Evolutionary conservation across 2,888 invertebrate genomes (phyloP).

Genomic region (Fragum fragum): DNA sequence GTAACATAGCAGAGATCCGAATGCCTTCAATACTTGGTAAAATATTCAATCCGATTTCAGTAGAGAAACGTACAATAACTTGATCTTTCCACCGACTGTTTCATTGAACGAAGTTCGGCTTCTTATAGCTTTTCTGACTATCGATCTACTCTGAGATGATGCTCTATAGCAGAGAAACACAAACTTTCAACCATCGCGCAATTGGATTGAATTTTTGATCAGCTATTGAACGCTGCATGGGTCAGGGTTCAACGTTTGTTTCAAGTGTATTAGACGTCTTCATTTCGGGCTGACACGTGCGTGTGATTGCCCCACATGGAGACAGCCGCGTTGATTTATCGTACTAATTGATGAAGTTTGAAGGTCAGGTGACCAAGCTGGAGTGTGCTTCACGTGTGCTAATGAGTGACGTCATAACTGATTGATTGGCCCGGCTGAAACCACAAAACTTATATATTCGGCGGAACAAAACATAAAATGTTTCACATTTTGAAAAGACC

Average conservation of each 20-base stretch:
- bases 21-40: conserved; percentile 27
- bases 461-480: conserved; percentile 44
- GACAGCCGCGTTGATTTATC: conserved; percentile 6
- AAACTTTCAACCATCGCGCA: conserved; percentile 24
- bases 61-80: conserved; percentile 42
- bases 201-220: conserved; percentile 42
- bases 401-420: conserved; percentile 53
- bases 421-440: conserved; percentile 39
- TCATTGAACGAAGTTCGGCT: conserved; percentile 35
- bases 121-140: conserved; percentile 41
- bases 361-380: conserved; percentile 24
- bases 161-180: conserved; percentile 6
- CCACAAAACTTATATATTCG: conserved; percentile 30
- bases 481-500: conserved; percentile 59
- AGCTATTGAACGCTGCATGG: conserved; percentile 24
- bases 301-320: neutral
- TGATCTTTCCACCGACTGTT: conserved; percentile 49
- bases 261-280: neutral
- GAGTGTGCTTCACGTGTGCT: conserved; percentile 44
- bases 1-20: conserved; percentile 14
- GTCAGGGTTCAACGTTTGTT: conserved; percentile 31
- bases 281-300: conserved; percentile 11
- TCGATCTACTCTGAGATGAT: conserved; percentile 22
- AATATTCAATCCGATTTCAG: conserved; percentile 44
- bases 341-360: conserved; percentile 12